A percentile compares a stretch with the other conserved stretches of the same genome.
Conservation (phyloP, 2,113 vertebrate genomes). For the Catharus minimus region DNA sequence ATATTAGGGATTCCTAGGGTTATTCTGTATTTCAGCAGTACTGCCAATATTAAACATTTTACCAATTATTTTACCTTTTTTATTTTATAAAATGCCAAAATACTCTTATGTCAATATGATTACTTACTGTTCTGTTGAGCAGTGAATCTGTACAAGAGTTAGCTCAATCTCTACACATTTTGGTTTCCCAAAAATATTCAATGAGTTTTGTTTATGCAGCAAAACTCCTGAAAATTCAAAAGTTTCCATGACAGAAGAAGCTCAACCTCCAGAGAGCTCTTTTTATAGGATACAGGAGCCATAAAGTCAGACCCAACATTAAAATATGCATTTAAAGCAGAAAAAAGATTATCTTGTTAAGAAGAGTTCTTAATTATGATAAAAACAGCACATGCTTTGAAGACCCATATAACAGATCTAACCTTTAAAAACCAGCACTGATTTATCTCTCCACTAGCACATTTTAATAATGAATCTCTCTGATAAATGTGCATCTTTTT, state of each 20-base stretch:
- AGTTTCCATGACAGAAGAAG: not conserved
- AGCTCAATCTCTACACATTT: not conserved
- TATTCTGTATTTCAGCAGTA: not conserved
- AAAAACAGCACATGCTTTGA: conserved; percentile 29
- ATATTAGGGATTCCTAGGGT: not conserved
- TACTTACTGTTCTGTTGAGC: not conserved
- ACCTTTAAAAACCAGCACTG: conserved; percentile 67
- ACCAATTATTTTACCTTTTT: not conserved
- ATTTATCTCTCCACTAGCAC: conserved; percentile 49
- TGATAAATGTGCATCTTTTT: conserved; percentile 61
- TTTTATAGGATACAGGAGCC: not conserved
- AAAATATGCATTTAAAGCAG: conserved; percentile 8
- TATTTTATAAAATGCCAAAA: not conserved
- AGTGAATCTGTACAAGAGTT: not conserved
- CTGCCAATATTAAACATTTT: not conserved
- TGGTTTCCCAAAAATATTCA: not conserved
- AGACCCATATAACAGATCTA: conserved; percentile 49
- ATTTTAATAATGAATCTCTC: conserved; percentile 65
- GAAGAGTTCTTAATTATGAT: conserved; percentile 17
- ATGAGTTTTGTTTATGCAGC: not conserved
- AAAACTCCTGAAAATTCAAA: not conserved
- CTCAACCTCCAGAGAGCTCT: not conserved
- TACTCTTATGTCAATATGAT: not conserved
- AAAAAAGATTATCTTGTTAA: not conserved
- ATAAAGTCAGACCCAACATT: not conserved